phyloP scores from a whole-genome alignment of 2,113 vertebrate species.

The Crotophaga sulcirostris region DNA sequence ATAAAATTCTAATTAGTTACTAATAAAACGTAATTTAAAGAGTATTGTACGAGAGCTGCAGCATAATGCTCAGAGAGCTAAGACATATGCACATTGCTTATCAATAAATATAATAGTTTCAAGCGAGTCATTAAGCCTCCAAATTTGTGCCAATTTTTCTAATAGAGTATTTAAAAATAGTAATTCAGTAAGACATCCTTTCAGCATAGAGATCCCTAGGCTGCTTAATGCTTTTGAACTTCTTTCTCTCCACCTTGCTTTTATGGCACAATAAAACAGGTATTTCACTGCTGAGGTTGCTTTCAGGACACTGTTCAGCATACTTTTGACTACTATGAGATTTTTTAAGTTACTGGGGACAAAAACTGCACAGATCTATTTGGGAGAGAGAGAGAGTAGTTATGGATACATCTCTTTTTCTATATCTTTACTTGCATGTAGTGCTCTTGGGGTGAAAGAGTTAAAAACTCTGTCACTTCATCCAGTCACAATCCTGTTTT shows the following conservation, averaged over 20 bases:
- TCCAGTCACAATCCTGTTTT: neutral
- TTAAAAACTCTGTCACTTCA: neutral
- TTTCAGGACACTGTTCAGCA: neutral
- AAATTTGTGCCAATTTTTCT: constrained; percentile 1
- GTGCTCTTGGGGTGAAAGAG: neutral
- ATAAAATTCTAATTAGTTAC: neutral
- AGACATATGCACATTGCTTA: neutral
- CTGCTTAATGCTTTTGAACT: neutral
- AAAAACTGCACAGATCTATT: neutral
- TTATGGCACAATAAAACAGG: neutral
- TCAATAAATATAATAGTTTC: neutral
- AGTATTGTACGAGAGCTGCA: neutral
- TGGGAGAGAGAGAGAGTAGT: neutral
- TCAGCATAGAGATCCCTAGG: neutral
- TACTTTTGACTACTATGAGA: neutral
- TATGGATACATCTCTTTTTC: neutral
- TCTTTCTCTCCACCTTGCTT: neutral
- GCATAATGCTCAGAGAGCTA: neutral
- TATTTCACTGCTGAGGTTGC: neutral
- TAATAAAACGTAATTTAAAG: neutral
- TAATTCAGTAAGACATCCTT: neutral
- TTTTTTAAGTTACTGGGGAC: neutral
- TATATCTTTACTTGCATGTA: neutral
- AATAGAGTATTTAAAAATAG: constrained; percentile 9
- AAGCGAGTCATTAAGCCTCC: neutral